phyloP scores from a whole-genome alignment of 2,888 invertebrate genomes.

The Clusia tigrina region DNA sequence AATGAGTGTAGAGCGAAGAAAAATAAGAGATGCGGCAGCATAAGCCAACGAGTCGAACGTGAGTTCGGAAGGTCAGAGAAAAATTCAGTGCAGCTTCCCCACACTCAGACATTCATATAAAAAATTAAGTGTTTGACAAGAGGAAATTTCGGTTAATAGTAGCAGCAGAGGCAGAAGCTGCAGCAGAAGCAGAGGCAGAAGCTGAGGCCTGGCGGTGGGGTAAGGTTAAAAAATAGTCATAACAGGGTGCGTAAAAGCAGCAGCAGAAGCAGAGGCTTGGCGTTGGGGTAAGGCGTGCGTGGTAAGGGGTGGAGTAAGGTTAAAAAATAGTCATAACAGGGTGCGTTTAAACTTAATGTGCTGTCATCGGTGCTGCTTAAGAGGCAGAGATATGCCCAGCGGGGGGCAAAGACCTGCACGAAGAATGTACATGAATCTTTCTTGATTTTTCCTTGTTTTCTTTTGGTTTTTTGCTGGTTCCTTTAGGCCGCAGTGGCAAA shows the following conservation, averaged over 20 bases:
- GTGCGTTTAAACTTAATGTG: slow-evolving; percentile 28
- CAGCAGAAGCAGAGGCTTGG: too few species aligned
- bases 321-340: slow-evolving; percentile 12
- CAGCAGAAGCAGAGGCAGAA: too few species aligned
- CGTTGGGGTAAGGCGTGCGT: neutral
- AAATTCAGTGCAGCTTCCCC: neutral
- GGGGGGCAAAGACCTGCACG: neutral
- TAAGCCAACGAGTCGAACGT: neutral
- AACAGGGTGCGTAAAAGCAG: slow-evolving; percentile 16
- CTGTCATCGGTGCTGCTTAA: neutral
- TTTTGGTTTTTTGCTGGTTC: too few species aligned
- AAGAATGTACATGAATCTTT: too few species aligned
- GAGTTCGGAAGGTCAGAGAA: neutral
- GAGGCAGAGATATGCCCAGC: neutral
- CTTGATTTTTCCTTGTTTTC: too few species aligned
- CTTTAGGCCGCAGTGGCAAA: neutral
- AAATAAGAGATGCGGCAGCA: slow-evolving; percentile 1
- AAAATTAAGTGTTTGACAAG: slow-evolving; percentile 12
- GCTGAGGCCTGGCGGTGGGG: neutral
- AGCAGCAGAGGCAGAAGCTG: too few species aligned
- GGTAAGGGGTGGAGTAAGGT: neutral
- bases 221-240: neutral
- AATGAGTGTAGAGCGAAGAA: slow-evolving; percentile 21
- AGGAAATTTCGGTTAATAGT: slow-evolving; percentile 22
- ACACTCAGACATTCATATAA: neutral